Conservation (phyloP, 2,888 invertebrate genomes). For the Nebria brevicollis region DNA sequence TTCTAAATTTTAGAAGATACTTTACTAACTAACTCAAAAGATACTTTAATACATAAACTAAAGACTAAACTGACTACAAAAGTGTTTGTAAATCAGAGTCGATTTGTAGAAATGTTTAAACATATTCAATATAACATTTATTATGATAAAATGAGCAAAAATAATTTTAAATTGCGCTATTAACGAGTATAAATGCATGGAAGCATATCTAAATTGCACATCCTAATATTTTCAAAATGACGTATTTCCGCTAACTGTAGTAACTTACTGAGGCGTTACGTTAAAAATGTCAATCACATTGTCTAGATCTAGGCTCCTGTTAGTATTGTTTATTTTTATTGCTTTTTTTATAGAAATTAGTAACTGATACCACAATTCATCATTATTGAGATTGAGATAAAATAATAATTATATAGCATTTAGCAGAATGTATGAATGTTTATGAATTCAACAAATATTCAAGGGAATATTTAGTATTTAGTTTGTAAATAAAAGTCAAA, state of each 20-base stretch:
- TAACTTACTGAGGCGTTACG: conserved; percentile 27
- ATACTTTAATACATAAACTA: too few relatives aligned
- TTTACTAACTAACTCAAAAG: too few relatives aligned
- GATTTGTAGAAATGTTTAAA: neutral
- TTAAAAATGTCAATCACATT: conserved; percentile 21
- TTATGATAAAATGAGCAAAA: neutral
- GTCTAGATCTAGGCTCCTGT: conserved; percentile 36
- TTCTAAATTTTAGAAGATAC: too few relatives aligned
- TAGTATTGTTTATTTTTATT: conserved; percentile 30
- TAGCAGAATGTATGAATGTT: too few relatives aligned
- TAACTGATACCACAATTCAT: too few relatives aligned
- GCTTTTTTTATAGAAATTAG: neutral
- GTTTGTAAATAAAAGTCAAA: too few relatives aligned
- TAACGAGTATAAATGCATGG: conserved; percentile 11
- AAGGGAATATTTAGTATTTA: too few relatives aligned
- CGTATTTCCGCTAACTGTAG: conserved; percentile 27
- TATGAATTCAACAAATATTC: too few relatives aligned
- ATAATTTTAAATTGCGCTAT: conserved; percentile 3
- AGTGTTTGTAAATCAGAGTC: neutral
- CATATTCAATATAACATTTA: neutral
- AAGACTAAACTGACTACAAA: too few relatives aligned
- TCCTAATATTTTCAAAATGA: conserved; percentile 30
- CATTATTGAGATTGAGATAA: too few relatives aligned
- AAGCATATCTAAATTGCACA: neutral
- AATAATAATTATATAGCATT: too few relatives aligned